Evolutionary conservation across 2,113 vertebrate genomes (phyloP).

Genomic region (Beaufortia kweichowensis): DNA sequence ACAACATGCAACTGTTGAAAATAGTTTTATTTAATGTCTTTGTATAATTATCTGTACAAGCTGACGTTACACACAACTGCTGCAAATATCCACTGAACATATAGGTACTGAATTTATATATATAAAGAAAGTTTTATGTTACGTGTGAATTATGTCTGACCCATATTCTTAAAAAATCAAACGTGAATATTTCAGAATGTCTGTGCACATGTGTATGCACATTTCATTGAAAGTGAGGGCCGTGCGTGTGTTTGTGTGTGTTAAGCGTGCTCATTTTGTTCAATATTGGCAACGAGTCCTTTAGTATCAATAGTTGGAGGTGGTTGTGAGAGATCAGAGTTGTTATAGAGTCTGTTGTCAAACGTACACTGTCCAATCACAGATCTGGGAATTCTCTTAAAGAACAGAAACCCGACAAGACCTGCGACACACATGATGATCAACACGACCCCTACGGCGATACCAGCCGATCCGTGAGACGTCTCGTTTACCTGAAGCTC

Average conservation of each 20-base stretch:
- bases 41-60: no score
- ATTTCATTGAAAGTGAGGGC: no score
- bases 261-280: constrained; percentile 84
- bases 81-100: no score
- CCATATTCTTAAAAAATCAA: no score
- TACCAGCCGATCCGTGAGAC: constrained; percentile 67
- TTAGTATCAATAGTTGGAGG: constrained; percentile 80
- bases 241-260: not conserved
- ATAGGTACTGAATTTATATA: no score
- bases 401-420: constrained; percentile 79
- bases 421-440: constrained; percentile 72
- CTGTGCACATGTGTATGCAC: no score
- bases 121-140: no score
- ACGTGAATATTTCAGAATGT: no score
- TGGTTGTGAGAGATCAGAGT: constrained; percentile 65
- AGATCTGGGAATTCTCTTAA: constrained; percentile 74
- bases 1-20: no score
- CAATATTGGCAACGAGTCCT: constrained; percentile 87
- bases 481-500: constrained; percentile 46
- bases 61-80: no score
- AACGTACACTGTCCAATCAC: constrained; percentile 75
- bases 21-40: no score
- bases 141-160: no score
- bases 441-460: constrained; percentile 73
- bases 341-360: constrained; percentile 92